Base-by-base conservation (phyloP, 2,797 vertebrate species). In the Gallinago nigripennis region DNA sequence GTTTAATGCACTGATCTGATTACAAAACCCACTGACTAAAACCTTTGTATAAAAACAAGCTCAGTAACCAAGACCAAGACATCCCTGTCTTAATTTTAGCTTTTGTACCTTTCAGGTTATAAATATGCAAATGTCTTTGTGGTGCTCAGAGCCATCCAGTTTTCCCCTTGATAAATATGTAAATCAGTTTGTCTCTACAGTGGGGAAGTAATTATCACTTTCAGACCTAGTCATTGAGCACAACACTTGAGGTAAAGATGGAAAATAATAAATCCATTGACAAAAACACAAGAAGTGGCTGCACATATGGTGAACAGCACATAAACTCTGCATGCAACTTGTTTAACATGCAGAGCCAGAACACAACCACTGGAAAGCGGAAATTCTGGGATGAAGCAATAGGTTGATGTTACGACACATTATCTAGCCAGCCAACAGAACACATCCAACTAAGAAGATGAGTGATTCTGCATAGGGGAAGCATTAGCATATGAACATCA, bases 181-280 rank as follows among this genome's bases (percentile, higher is more conserved):
- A 95, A 96, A 96, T 95, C 69, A 92, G 76, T 66, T 93, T 96
- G 69, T 61, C 76, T 89, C 82, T 95, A 71, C 61, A 88, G 82
- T 83, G 68, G 84, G 41, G 82, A 97, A 96, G 86, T 87, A 97
- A 97, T 97, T 96, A 97, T 96, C 88, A 91, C 86, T 95, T 96
- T 93, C 94, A 96, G 92, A 94, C 79, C 94, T 65, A 96, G 76
- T 85, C 91, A 93, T 5, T 88, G 76, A 94, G 50, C 46, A 69
- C 75, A 96, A 88, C 81, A 91, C 66, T 96, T 88, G 91, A 92
- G 66, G 86, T 95, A 94, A 87, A 87, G 81, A 91, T 82, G 61
- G 58, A 89, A 94, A 96, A 96, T 87, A 97, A 88, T 93, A 88
- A 95, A 96, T 75, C 37, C 77, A 95, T 87, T 94, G 86, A 96